Base-by-base conservation (phyloP, 2,113 vertebrate genomes). In the Perca flavescens region DNA sequence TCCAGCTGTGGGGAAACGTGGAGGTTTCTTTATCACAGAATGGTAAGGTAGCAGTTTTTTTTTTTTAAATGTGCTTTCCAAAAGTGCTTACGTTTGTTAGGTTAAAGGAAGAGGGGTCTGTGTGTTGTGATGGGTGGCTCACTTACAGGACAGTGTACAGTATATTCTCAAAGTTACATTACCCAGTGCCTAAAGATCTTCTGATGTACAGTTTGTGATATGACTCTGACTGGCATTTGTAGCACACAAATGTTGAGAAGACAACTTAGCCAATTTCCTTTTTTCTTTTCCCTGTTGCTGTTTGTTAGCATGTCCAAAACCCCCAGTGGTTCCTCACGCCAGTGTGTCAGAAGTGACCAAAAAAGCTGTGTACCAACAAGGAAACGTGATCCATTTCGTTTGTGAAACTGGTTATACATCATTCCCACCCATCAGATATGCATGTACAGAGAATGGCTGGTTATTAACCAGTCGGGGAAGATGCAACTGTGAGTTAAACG, bases 381-480 rank as follows among this genome's bases (percentile, higher is more conserved):
- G 71, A 73, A 1, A 86, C 14, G 49, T 83, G 28, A 73, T 86
- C 15, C 36, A 19, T 22, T 89, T 88, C 25, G 31, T 36, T 5
- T 92, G 86, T 79, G 75, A 88, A 4, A 25, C 16, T 25, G 88
- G 90, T 25, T 92, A 86, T 14, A 50, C 40, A 53, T 84, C 88
- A 19, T 75, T 57, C 31, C 72, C n/a, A 19, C 4, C 83, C 57
- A 70, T 67, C 72, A 83, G 16, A 63, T 89, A 82, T 47, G 1
- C 34, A 0, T 90, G 87, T 19, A 46, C 61, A 21, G 1, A 1
- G 0, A 0, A 1, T 3, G 43, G 66, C 22, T 90, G 87, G 88
- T 0, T 2, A 6, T 1, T 1, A 10, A 0, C 60, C 16, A 36
- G 1, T 12, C 0, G 0, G 15, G 80, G 70, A 73, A 6, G 0